These are phyloP conservation scores for Tribolium freemani DNA, from an alignment of 2,888 invertebrate species.

Conservation along the genomic window DNA sequence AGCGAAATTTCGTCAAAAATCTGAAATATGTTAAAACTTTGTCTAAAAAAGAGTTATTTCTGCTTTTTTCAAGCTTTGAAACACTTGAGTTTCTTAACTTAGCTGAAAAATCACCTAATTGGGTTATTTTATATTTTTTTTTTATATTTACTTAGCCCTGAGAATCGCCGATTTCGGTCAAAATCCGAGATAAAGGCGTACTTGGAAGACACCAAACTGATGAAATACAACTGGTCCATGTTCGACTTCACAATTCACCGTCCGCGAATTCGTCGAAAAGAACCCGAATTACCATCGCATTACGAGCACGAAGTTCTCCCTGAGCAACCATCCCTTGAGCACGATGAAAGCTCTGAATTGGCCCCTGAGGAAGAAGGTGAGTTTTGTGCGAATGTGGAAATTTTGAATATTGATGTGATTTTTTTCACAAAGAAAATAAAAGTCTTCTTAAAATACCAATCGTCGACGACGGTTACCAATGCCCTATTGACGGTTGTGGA, in stretches of 20 bases:
- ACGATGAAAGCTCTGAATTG: background rate
- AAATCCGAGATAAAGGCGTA: slow-evolving; percentile 71
- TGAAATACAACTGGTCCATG: slow-evolving; percentile 55
- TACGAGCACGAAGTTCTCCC: background rate
- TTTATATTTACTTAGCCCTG: no score
- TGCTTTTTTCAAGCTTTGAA: no score
- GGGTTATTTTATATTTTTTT: no score
- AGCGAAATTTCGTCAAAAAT: no score
- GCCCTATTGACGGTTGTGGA: slow-evolving; percentile 86
- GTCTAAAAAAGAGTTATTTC: no score
- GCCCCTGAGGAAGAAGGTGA: slow-evolving; percentile 53
- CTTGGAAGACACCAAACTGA: slow-evolving; percentile 66
- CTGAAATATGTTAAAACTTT: no score
- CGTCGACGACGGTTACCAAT: slow-evolving; percentile 77
- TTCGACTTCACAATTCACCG: slow-evolving; percentile 73
- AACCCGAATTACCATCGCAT: slow-evolving; percentile 1
- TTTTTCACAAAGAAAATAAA: slow-evolving; percentile 60
- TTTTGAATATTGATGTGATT: slow-evolving; percentile 66
- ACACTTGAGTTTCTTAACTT: no score
- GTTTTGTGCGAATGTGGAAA: background rate
- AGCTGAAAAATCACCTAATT: no score
- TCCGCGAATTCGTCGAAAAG: slow-evolving; percentile 44
- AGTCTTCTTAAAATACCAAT: slow-evolving; percentile 68
- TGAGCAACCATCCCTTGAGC: background rate
- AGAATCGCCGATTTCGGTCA: slow-evolving; percentile 74